A percentile compares a stretch with the other conserved stretches of the same genome.
phyloP scores from a whole-genome alignment of 2,113 vertebrate genomes.

The Equus przewalskii region DNA sequence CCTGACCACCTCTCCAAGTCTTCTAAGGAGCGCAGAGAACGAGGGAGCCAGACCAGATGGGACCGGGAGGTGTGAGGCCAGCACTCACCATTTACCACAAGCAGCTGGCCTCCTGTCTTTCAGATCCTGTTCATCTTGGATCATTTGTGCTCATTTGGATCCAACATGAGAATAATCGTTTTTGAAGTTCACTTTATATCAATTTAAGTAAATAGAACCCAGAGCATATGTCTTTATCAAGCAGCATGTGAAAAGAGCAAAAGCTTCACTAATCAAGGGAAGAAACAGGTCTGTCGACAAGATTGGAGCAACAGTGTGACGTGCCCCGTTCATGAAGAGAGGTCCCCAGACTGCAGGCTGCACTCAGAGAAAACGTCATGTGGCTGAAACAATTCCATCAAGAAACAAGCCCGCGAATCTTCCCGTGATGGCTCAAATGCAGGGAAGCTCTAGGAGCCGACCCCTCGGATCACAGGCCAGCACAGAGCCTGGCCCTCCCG shows the following conservation, averaged over 20 bases:
- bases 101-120: background rate
- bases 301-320: accelerated
- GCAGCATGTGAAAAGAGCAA: background rate
- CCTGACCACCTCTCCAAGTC: accelerated
- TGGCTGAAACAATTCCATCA: accelerated
- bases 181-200: background rate
- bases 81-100: accelerated
- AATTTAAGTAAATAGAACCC: background rate
- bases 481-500: background rate
- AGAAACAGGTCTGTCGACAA: background rate
- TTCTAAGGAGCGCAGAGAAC: background rate
- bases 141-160: background rate
- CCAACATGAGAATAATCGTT: accelerated
- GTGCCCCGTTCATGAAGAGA: accelerated
- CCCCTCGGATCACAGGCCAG: background rate
- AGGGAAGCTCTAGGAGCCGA: background rate
- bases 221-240: background rate
- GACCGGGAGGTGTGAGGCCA: background rate
- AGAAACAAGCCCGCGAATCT: background rate
- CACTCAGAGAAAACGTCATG: background rate
- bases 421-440: background rate
- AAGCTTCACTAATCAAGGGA: accelerated
- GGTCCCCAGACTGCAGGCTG: background rate
- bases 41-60: background rate
- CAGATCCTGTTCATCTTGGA: too few species aligned